phyloP scores from a whole-genome alignment of 2,113 vertebrate genomes.

The Thryonomys swinderianus region DNA sequence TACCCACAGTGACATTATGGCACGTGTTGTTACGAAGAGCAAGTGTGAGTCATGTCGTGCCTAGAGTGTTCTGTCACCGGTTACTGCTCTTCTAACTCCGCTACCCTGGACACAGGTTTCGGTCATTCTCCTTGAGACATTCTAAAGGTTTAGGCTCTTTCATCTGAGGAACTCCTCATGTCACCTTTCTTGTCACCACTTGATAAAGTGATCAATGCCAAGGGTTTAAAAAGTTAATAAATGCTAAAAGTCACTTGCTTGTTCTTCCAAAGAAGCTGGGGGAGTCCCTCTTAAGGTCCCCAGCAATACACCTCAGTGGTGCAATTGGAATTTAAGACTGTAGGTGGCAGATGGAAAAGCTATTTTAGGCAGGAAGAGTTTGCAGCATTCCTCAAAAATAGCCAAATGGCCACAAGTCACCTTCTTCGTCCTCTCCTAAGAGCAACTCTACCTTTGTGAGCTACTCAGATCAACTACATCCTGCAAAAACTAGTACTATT shows the following conservation, averaged over 20 bases:
- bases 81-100: not conserved
- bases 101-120: not conserved
- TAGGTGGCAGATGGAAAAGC: constrained; percentile 76
- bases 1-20: not conserved
- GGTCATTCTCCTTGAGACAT: not conserved
- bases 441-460: constrained; percentile 62
- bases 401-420: constrained; percentile 72
- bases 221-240: constrained; percentile 46
- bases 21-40: not conserved
- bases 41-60: not conserved
- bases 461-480: not conserved
- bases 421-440: constrained; percentile 74
- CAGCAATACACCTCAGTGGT: constrained; percentile 68
- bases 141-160: not conserved
- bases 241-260: not conserved
- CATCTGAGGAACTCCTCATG: not conserved
- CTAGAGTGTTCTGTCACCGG: not conserved
- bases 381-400: constrained; percentile 73
- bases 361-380: constrained; percentile 75
- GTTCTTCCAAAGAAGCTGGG: not conserved
- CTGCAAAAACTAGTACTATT: constrained; percentile 2
- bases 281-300: constrained; percentile 10
- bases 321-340: constrained; percentile 64
- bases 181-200: not conserved
- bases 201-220: constrained; percentile 31